Conservation (phyloP, 2,888 invertebrate genomes). For the Catonia carolina region DNA sequence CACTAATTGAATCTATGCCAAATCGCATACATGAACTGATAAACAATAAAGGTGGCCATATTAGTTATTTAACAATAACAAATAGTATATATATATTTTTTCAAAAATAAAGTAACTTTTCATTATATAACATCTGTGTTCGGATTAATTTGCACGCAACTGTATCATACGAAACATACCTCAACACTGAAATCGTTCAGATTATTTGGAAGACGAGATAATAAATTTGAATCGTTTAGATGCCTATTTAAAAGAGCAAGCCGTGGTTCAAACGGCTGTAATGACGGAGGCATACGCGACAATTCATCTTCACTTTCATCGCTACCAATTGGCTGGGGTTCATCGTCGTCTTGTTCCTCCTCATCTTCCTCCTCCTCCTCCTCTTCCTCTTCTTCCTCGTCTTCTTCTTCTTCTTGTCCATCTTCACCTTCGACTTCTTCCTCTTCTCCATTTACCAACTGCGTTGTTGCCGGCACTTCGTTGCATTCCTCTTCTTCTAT, state of each 20-base stretch:
- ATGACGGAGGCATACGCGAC: slow-evolving; percentile 33
- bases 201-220: too few species aligned
- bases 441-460: slow-evolving; percentile 17
- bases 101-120: too few species aligned
- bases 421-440: slow-evolving; percentile 17
- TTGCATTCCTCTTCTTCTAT: slow-evolving; percentile 45
- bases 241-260: slow-evolving; percentile 12
- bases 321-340: slow-evolving; percentile 42
- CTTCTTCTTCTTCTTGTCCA: slow-evolving; percentile 19
- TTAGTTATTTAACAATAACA: too few species aligned
- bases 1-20: too few species aligned
- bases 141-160: too few species aligned
- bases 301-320: slow-evolving; percentile 44
- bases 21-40: too few species aligned
- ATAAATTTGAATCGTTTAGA: too few species aligned
- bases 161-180: too few species aligned
- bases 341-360: slow-evolving; percentile 47
- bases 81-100: too few species aligned
- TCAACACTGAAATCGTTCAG: not conserved
- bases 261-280: slow-evolving; percentile 36
- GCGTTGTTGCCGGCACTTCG: slow-evolving; percentile 43
- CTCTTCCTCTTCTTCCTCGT: slow-evolving; percentile 39
- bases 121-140: too few species aligned
- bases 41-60: too few species aligned
- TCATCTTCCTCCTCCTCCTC: slow-evolving; percentile 52